These are phyloP conservation scores for Aphodius sticticus DNA, from an alignment of 2,888 invertebrate species.

Conservation along the genomic window DNA sequence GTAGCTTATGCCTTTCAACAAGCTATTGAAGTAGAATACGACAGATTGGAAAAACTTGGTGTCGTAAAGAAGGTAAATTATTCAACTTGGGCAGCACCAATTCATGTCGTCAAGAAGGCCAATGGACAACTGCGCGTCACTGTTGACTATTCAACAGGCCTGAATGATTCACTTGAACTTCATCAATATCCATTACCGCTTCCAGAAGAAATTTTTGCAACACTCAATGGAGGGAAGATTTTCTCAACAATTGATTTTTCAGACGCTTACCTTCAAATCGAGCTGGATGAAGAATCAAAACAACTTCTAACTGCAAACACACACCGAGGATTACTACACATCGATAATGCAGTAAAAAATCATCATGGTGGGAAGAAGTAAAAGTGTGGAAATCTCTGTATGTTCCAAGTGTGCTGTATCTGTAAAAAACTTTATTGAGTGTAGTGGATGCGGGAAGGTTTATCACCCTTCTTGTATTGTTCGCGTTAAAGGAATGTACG, in stretches of 20 bases:
- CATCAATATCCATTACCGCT: conserved; percentile 41
- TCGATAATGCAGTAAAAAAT: too few species aligned
- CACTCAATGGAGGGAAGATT: conserved; percentile 14
- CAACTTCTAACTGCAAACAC: conserved; percentile 33
- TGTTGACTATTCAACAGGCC: conserved; percentile 41
- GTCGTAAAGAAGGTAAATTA: not conserved
- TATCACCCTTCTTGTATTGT: too few species aligned
- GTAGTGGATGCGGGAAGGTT: too few species aligned
- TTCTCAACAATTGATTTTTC: conserved; percentile 30
- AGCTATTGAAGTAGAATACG: too few species aligned
- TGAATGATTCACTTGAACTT: conserved; percentile 40
- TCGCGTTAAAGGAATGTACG: too few species aligned
- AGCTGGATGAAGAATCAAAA: conserved; percentile 30
- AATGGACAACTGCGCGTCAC: conserved; percentile 44
- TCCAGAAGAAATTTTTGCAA: conserved; percentile 36
- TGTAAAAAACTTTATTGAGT: too few species aligned
- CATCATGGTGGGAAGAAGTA: conserved; percentile 41
- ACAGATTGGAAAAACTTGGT: too few species aligned
- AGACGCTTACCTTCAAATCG: conserved; percentile 29
- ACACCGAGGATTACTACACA: conserved; percentile 41
- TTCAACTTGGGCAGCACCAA: conserved; percentile 51
- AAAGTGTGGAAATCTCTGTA: too few species aligned
- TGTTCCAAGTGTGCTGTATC: too few species aligned
- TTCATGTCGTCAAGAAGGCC: conserved; percentile 47
- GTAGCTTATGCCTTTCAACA: not conserved